phyloP scores from a whole-genome alignment of 2,797 vertebrate species.

The Podarcis lilfordi region DNA sequence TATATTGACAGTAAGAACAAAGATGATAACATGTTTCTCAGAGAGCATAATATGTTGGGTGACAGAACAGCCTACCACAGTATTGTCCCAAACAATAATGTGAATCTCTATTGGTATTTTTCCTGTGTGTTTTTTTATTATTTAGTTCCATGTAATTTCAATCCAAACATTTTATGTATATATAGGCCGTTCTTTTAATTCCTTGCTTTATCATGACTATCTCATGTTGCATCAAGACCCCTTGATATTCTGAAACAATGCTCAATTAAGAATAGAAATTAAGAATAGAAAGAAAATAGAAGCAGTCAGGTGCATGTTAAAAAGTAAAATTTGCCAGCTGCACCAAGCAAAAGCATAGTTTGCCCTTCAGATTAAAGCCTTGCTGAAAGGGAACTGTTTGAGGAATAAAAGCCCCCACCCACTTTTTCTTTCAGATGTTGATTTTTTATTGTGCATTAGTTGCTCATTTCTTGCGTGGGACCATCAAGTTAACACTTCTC shows the following conservation, averaged over 20 bases:
- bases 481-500: no score
- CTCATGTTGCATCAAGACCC: not conserved
- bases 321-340: conserved; percentile 15
- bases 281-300: not conserved
- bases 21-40: not conserved
- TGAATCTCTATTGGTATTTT: not conserved
- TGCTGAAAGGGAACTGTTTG: conserved; percentile 4
- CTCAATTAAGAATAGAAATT: not conserved
- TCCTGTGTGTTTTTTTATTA: not conserved
- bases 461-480: no score
- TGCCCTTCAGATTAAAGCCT: not conserved
- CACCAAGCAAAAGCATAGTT: not conserved
- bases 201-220: not conserved
- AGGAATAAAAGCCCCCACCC: no score
- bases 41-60: not conserved
- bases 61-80: not conserved
- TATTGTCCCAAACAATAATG: not conserved
- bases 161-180: not conserved
- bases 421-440: no score
- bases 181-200: not conserved
- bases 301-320: not conserved
- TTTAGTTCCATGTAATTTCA: not conserved
- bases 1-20: not conserved
- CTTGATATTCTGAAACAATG: not conserved
- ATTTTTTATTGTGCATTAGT: no score